Evolutionary conservation across 2,888 invertebrate species (phyloP), one percentile per base, ranked within the genome.

Genomic region (Octodonta nipae): DNA sequence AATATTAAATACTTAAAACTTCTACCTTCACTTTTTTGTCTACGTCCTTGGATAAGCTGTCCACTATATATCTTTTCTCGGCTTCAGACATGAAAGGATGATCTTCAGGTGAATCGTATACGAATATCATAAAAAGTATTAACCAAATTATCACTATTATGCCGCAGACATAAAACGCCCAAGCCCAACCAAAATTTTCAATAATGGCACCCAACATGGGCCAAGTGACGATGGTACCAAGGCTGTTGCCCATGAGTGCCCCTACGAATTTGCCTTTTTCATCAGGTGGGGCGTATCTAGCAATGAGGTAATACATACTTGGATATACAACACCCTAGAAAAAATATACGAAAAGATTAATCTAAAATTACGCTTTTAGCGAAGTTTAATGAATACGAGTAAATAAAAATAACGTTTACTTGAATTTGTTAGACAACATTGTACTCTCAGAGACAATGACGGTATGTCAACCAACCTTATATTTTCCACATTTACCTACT

Each of bases 261-360:
- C 76, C 73, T 2, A 79, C 64, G 50, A 81, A 80, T 49, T 77
- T 75, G 5, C 78, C 73, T 51, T 75, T 77, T 50, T 80, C 80
- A 13, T 70, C 66, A 1, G 79, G 78, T 1, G 80, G 79, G 0
- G 77, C 68, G 81, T 80, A 81, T 46, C 71, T 67, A 0, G 79
- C 76, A 3, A 80, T 71, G 36, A 80, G 51, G 2, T 66, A 68
- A 40, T 77, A 76, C 10, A 73, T 61, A 5, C 73, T 64, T 3
- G 77, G 77, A 52, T 76, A 78, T 13, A 70, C 57, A 13, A 73
- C 63, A 4, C 76, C 77, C 64, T 73, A 51, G 13, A 39, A 42
- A 40, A 16, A 30, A 17, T n/a, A 22, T n/a, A 4, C 3, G 11
- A 20, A n/a, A n/a, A 7, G n/a, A 6, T 20, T 20, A n/a, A 7